Percentiles rank a stretch among this genome's conserved stretches.
Evolutionary conservation across 2,888 invertebrate species (phyloP).

Genomic region (Orchesella flavescens): DNA sequence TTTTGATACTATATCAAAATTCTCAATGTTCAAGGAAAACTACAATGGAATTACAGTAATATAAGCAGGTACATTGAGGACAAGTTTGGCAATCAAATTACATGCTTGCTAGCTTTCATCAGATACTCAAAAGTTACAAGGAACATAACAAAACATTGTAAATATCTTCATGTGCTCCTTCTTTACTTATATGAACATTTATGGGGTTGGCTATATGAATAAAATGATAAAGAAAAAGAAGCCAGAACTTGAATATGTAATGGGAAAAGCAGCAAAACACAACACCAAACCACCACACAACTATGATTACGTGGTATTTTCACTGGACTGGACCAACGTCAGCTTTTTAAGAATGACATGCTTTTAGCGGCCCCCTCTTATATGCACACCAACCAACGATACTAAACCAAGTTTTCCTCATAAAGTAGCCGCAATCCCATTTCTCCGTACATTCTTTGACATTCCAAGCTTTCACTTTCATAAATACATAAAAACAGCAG

Average conservation of each 20-base stretch:
- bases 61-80: no score
- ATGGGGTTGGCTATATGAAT: conserved; percentile 14
- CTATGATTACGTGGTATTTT: conserved; percentile 29
- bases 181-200: not conserved
- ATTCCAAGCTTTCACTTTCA: conserved; percentile 49
- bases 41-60: no score
- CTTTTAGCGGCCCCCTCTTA: conserved; percentile 40
- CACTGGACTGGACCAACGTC: conserved; percentile 36
- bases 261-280: not conserved
- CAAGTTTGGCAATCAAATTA: conserved; percentile 63
- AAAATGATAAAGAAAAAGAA: conserved; percentile 22
- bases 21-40: no score
- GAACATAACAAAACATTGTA: not conserved
- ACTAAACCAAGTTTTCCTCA: conserved; percentile 55
- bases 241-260: not conserved
- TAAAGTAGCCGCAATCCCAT: conserved; percentile 56
- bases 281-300: not conserved
- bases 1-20: no score
- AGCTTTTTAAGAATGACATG: conserved; percentile 54
- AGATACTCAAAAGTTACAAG: conserved; percentile 27
- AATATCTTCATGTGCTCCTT: not conserved
- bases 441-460: conserved; percentile 52
- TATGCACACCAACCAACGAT: conserved; percentile 53
- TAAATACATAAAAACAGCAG: not conserved
- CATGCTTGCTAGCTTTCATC: conserved; percentile 54